A percentile compares a stretch with the other conserved stretches of the same genome.
phyloP scores from a whole-genome alignment of 1,140 invertebrate species.

The Calephelis nemesis region DNA sequence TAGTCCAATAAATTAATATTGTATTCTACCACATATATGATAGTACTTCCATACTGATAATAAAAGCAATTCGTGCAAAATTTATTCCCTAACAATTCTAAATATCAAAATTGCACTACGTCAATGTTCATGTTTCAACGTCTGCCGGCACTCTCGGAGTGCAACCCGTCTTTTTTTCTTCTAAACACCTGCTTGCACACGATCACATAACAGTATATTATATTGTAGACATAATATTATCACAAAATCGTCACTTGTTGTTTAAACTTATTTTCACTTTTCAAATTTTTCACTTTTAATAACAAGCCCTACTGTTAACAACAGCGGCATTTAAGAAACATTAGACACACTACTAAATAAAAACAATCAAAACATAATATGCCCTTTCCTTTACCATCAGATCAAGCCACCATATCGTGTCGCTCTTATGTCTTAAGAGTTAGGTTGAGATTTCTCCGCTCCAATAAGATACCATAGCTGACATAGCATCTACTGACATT shows the following conservation, averaged over 20 bases:
- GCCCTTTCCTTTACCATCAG: conserved; percentile 7
- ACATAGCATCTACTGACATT: conserved; percentile 9
- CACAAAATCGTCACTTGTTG: background rate
- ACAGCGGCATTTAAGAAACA: background rate
- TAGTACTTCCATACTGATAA: no score
- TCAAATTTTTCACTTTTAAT: background rate
- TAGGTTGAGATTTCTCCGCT: background rate
- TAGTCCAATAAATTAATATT: no score
- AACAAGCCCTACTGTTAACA: background rate
- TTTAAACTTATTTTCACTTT: background rate
- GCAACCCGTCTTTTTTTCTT: no score
- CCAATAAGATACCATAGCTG: conserved; percentile 1
- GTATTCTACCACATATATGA: no score
- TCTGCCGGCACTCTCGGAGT: no score
- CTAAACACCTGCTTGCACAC: no score
- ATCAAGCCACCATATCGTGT: background rate
- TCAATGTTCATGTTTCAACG: no score
- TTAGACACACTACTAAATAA: conserved; percentile 7
- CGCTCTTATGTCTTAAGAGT: background rate
- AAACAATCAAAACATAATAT: conserved; percentile 15
- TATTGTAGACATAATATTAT: no score
- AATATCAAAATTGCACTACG: no score
- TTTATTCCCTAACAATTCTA: no score
- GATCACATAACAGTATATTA: no score
- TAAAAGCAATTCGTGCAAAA: no score